A percentile compares a stretch with the other conserved stretches of the same genome.
Evolutionary conservation across 2,113 vertebrate genomes (phyloP).

Genomic region (Chrysochloris asiatica): DNA sequence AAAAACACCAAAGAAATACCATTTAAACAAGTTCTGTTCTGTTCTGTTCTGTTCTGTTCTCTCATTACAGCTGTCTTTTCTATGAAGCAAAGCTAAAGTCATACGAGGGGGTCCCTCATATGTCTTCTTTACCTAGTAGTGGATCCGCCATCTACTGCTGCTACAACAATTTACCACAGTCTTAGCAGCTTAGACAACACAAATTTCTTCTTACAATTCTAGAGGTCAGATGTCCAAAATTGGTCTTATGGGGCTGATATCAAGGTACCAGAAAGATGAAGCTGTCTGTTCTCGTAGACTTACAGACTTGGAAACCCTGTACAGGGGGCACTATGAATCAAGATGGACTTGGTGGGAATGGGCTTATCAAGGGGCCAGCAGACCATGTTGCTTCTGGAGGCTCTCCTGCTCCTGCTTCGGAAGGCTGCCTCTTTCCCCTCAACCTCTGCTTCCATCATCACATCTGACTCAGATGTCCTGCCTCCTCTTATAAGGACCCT

Average conservation of each 20-base stretch:
- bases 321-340: too few species aligned
- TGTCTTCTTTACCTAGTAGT: background rate
- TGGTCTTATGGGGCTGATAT: background rate
- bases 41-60: too few species aligned
- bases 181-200: background rate
- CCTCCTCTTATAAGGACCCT: background rate
- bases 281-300: too few species aligned
- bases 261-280: background rate
- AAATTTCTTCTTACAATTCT: too few species aligned
- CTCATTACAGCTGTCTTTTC: too few species aligned
- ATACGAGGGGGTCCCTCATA: too few species aligned
- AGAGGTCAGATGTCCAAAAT: background rate
- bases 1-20: too few species aligned
- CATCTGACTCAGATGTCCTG: background rate
- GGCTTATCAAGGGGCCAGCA: too few species aligned
- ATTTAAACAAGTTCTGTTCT: background rate
- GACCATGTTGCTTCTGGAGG: too few species aligned
- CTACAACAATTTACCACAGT: background rate
- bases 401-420: background rate
- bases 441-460: fast-evolving
- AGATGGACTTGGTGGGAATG: too few species aligned
- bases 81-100: too few species aligned
- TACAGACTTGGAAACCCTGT: too few species aligned
- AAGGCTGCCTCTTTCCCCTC: background rate
- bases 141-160: background rate